Evolutionary conservation across 2,797 vertebrate species (phyloP), one percentile per base, ranked within the genome.

Genomic region (Eurystomus glaucurus): DNA sequence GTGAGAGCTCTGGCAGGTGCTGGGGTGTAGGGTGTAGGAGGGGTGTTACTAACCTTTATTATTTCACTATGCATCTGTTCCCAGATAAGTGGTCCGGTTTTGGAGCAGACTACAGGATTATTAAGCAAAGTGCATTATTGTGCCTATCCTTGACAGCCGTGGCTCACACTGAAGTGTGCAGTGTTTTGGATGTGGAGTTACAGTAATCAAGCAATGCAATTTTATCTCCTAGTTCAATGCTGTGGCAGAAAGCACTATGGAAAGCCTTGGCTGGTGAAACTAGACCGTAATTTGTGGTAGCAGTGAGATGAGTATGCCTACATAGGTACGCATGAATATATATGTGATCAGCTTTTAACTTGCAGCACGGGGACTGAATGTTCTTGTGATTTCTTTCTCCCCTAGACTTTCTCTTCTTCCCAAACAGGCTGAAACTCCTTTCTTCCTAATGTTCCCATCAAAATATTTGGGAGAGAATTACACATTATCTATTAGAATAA

Each of bases 231-330:
- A 15, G 16, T 35, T 91, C n/a, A 61, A 5, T 14, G 12, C 22
- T 74, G 43, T 28, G 29, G 35, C 50, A 78, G 41, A 85, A 41
- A 74, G 26, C 26, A 29, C 11, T 33, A 16, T 14, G 19, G 45
- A 88, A 90, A 94, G 10, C 14, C 14, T 43, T 65, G 45, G 22
- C 48, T 94, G 72, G 57, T 85, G 80, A 62, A 83, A 77, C 13
- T 39, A 83, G 48, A 77, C 8, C 28, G 21, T 25, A 72, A 31
- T 12, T 6, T 13, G 17, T 60, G 25, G 45, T 39, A 85, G 31
- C 10, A 57, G 39, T 68, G 55, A 71, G 60, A 45, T 33, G 65
- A 60, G n/a, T 80, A 41, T 0, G 0, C 35, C 60, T 86, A 28
- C 41, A 3, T 10, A 6, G 17, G n/a, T 17, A 68, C 1, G 2